These are phyloP conservation scores for Alosa alosa DNA, from an alignment of 2,113 vertebrate genomes.

Conservation along the genomic window DNA sequence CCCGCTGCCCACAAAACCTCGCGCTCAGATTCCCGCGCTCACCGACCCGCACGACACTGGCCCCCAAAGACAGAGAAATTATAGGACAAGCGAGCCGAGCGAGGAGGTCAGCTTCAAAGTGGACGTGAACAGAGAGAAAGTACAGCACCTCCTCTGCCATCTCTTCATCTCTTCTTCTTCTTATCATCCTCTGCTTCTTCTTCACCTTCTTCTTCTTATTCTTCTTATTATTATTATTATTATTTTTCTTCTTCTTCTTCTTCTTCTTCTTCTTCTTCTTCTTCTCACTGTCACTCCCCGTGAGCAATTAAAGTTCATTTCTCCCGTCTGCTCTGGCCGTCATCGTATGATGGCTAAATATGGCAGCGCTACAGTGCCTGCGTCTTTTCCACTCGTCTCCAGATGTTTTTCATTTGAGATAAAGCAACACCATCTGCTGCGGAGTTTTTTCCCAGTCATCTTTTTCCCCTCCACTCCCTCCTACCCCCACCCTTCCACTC, in stretches of 20 bases:
- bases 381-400: constrained; percentile 25
- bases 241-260: not conserved
- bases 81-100: not conserved
- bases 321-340: not conserved
- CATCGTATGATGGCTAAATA: not conserved
- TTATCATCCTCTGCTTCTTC: not conserved
- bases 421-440: constrained; percentile 54
- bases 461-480: not conserved
- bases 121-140: not conserved
- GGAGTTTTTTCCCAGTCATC: constrained; percentile 7
- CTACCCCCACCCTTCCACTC: not conserved
- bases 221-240: not conserved
- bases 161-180: not conserved
- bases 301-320: constrained; percentile 5
- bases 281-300: not conserved
- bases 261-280: not conserved
- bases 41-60: not conserved
- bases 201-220: not conserved
- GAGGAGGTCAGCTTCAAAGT: not conserved
- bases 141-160: not conserved
- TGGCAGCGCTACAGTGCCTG: not conserved
- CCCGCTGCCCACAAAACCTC: constrained; percentile 15
- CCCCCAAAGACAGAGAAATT: not conserved
- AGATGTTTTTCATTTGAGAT: constrained; percentile 59
- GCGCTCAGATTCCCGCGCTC: not conserved